Evolutionary conservation across 2,113 vertebrate genomes (phyloP).

Genomic region (Entomyzon cyanotis): DNA sequence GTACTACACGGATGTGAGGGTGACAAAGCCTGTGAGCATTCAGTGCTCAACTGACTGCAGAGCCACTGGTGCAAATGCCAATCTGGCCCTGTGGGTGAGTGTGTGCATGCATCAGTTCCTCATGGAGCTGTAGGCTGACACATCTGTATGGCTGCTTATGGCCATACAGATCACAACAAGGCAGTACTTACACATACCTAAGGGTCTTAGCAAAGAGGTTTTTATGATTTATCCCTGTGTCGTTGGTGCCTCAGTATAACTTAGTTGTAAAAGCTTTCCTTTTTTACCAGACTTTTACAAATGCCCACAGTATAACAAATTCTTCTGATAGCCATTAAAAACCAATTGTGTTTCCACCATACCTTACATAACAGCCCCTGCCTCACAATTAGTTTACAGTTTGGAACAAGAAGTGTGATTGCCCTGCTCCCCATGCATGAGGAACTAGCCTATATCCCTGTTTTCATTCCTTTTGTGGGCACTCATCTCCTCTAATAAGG

Average conservation of each 20-base stretch:
- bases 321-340: background rate
- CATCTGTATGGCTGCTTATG: background rate
- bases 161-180: background rate
- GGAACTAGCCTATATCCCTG: background rate
- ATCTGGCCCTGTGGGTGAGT: accelerated
- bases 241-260: background rate
- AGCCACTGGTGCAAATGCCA: background rate
- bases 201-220: background rate
- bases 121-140: background rate
- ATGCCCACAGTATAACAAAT: background rate
- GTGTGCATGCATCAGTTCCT: background rate
- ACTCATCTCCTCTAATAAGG: background rate
- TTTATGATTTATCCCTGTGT: background rate
- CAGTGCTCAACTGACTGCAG: background rate
- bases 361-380: background rate
- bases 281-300: background rate
- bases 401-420: background rate
- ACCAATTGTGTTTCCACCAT: background rate
- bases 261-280: background rate
- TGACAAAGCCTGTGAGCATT: background rate
- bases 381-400: background rate
- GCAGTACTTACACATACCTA: background rate
- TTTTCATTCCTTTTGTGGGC: background rate
- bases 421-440: background rate
- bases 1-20: background rate